phyloP scores from a whole-genome alignment of 2,797 vertebrate species.

The Bradypodion ventrale region DNA sequence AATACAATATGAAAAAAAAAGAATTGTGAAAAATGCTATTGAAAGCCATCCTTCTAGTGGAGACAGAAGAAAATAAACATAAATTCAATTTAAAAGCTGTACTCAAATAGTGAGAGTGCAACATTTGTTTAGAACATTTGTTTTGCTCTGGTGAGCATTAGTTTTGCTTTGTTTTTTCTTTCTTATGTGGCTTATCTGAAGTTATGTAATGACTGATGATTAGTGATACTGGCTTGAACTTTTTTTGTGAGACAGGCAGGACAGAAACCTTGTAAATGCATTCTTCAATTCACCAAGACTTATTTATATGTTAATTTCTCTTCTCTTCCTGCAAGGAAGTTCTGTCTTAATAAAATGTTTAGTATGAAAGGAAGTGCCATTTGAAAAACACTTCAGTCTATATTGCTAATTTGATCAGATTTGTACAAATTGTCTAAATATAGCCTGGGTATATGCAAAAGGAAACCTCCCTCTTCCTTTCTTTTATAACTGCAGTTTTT shows the following conservation, averaged over 20 bases:
- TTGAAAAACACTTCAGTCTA: not conserved
- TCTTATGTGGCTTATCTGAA: not conserved
- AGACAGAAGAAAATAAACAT: not conserved
- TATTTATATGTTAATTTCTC: not conserved
- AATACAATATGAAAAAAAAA: not conserved
- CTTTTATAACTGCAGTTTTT: not conserved
- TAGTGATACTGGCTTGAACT: not conserved
- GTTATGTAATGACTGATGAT: not conserved
- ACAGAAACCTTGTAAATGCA: not conserved
- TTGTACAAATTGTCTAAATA: not conserved
- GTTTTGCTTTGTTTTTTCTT: not conserved
- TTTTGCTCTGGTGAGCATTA: too few relatives aligned
- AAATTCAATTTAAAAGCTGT: not conserved
- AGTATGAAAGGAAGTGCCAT: not conserved
- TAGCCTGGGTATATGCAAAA: not conserved
- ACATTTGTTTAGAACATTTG: not conserved
- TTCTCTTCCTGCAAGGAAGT: not conserved
- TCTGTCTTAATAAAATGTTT: not conserved
- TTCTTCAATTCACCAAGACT: not conserved
- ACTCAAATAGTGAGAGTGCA: not conserved
- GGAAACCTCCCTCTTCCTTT: not conserved
- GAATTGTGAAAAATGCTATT: too few relatives aligned
- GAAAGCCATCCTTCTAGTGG: not conserved
- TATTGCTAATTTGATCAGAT: not conserved
- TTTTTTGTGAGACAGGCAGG: not conserved